Evolutionary conservation across 1,140 invertebrate species (phyloP), one percentile per base, ranked within the genome.

Genomic region (Drosophila busckii): DNA sequence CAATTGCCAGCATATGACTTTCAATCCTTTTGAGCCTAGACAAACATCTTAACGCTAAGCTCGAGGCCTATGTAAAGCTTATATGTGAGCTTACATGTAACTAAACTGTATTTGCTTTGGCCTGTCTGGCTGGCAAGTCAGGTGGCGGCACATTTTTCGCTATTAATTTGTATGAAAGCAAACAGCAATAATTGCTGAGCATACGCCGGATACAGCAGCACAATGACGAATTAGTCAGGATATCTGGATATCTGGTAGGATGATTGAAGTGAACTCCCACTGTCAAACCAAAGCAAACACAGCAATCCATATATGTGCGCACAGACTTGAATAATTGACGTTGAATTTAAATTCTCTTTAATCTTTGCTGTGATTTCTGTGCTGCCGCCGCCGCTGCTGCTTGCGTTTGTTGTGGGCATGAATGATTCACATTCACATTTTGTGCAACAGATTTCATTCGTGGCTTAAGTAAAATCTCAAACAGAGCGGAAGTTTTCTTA

Each of bases 311-410:
- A n/a, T 44, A 54, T 60, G 40, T 61, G 61, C 55, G 49, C 65
- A 68, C 65, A 61, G 48, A n/a, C n/a, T n/a, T n/a, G n/a, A n/a
- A 68, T 68, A 68, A 68, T 68, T 68, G 62, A 65, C 49, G 62
- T 38, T 20, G 64, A 58, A 48, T 67, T 42, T 20, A 55, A 37
- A 68, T 68, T 65, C 44, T 37, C 65, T 68, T 68, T 68, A 68
- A 68, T 68, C 65, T 68, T 60, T 54, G n/a, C 48, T 48, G 22
- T 34, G 65, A 65, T 66, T 65, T 54, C 48, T 61, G 56, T 63
- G 38, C 54, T 54, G 60, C 25, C 42, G 26, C 25, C 28, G 20
- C 32, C n/a, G 16, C 19, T 38, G 26, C 20, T 34, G 4, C 28
- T 42, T 22, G 52, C 40, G 41, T 48, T 59, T 52, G 13, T 46